Evolutionary conservation across 2,797 vertebrate genomes (phyloP), one percentile per base, ranked within the genome.

Genomic region (Sebastes itinus): DNA sequence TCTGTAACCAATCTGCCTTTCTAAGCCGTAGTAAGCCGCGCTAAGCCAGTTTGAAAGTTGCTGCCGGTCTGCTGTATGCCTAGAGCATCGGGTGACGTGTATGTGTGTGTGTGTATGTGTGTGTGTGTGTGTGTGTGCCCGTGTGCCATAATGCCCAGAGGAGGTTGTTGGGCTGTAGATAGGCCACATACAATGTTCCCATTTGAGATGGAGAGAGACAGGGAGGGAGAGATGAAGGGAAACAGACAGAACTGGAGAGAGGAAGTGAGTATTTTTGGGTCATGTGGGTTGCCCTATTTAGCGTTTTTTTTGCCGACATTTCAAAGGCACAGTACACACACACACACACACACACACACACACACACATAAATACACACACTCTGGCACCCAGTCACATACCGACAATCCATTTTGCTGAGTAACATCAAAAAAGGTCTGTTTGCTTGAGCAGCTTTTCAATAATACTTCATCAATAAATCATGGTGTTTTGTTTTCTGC

Each of bases 281-380:
- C 91, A 93, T 93, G 90, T 92, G 82, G 83, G 81, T 85, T 94
- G 93, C 85, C 89, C 92, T 94, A 94, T 93, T 91, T 94, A 93
- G 78, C 42, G 1, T 5, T 87, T 91, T 91, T 82, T 91, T 82
- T 84, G 81, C 84, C 74, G 22, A 86, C 80, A 84, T 92, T 87
- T 88, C 77, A 85, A 81, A 91, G 86, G 77, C 77, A 81, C 65
- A 74, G 76, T 61, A 49, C 27, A 58, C 58, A 79, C 65, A 69
- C 23, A 64, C 10, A 59, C 32, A 35, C 33, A 35, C 4, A 30
- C 30, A 35, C 32, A 35, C 32, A 38, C 35, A 38, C 35, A 38
- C 38, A 42, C 38, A 42, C 13, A 42, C 35, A 38, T 13, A 67
- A 10, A 66, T n/a, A 32, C 28, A 67, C 56, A 33, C 30, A 49